Evolutionary conservation across 2,888 invertebrate genomes (phyloP).

Genomic region (Hololepta plana): DNA sequence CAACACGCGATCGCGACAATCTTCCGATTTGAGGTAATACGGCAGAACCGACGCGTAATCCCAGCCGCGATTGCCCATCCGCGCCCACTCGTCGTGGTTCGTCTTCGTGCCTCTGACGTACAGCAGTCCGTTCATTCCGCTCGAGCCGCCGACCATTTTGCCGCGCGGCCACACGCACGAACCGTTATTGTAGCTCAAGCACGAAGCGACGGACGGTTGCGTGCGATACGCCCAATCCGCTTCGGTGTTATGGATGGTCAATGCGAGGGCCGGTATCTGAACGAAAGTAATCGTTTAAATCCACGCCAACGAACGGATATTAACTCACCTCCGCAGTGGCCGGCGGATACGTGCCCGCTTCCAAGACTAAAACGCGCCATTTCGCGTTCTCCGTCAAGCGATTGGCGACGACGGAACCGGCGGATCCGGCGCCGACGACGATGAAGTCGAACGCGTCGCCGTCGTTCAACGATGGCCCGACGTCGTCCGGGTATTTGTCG

Average conservation of each 20-base stretch:
- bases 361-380: slow-evolving; percentile 61
- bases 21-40: slow-evolving; percentile 35
- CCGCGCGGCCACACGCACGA: slow-evolving; percentile 37
- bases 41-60: slow-evolving; percentile 60
- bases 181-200: slow-evolving; percentile 20
- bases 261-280: slow-evolving; percentile 25
- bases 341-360: slow-evolving; percentile 41
- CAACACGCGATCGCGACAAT: slow-evolving; percentile 9
- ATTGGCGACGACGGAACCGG: slow-evolving; percentile 66
- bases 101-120: slow-evolving; percentile 75
- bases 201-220: slow-evolving; percentile 26
- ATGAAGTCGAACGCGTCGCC: slow-evolving; percentile 56
- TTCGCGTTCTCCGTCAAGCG: slow-evolving; percentile 54
- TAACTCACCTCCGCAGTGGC: slow-evolving; percentile 6
- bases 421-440: slow-evolving; percentile 66
- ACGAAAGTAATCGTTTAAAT: too few relatives aligned
- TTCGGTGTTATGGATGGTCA: slow-evolving; percentile 13
- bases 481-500: slow-evolving; percentile 16
- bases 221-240: slow-evolving; percentile 27
- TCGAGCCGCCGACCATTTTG: slow-evolving; percentile 63
- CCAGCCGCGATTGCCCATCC: slow-evolving; percentile 49
- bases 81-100: slow-evolving; percentile 78
- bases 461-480: slow-evolving; percentile 11
- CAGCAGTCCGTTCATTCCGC: slow-evolving; percentile 79
- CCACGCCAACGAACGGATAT: too few relatives aligned